Evolutionary conservation across 2,888 invertebrate genomes (phyloP), one percentile per base, ranked within the genome.

Genomic region (Oligia latruncula): DNA sequence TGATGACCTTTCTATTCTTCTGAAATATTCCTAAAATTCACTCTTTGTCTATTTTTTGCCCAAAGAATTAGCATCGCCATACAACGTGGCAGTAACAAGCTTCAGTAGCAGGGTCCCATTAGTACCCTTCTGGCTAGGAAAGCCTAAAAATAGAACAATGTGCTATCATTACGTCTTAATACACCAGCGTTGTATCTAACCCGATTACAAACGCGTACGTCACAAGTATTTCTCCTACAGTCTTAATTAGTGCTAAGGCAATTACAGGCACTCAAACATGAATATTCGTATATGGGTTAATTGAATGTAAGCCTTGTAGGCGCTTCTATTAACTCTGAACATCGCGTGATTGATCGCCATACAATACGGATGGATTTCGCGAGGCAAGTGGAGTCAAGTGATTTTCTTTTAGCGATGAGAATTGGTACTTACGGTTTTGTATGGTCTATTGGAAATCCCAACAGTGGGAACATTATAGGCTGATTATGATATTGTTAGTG

Each of bases 311-410:
- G 72, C 78, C 74, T 77, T 73, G 65, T 77, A 77, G 79, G 66
- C 75, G 65, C 78, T 78, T 82, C 74, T 81, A 89, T 89, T 78
- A 84, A 78, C 70, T 85, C 78, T 66, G 78, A 81, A 83, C 75
- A 77, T 87, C 78, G 77, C 74, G 80, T 89, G 89, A 89, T 87
- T 85, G 85, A 89, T 88, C 66, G 71, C 74, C 62, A 76, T 85
- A 72, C 67, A 74, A 85, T 85, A 84, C 49, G 71, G 87, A 72
- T 84, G 74, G 74, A 62, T 84, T 84, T 80, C 29, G 70, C 80
- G 67, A 46, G 46, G 64, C 74, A 77, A 84, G 76, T 64, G 68
- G 71, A 80, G 81, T 80, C 77, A 80, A 87, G 77, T 75, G 66
- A 62, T 70, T 72, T 77, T 87, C 72, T 74, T 76, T 76, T 72